Percentiles rank a stretch among this genome's conserved stretches.
Conservation (phyloP, 2,113 vertebrate genomes). For the Psilopogon haemacephalus region DNA sequence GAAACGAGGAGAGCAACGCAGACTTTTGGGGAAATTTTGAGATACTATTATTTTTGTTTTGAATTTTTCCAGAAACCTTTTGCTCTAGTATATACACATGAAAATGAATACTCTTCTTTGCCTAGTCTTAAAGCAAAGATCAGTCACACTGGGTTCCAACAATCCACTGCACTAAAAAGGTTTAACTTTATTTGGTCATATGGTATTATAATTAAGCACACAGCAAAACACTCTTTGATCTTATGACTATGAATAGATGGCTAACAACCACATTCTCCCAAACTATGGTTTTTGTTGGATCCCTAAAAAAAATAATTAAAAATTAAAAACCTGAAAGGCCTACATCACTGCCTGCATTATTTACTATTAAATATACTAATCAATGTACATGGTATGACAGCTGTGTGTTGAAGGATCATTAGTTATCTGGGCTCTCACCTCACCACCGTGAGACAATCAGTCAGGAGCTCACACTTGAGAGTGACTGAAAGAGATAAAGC, state of each 20-base stretch:
- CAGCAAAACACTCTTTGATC: background rate
- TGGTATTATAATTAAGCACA: background rate
- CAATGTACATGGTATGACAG: background rate
- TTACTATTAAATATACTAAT: background rate
- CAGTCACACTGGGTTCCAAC: background rate
- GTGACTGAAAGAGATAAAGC: background rate
- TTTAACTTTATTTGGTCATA: background rate
- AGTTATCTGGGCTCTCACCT: background rate
- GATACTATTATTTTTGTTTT: background rate
- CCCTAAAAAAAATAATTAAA: background rate
- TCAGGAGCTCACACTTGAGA: background rate
- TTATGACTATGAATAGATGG: background rate
- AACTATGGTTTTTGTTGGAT: background rate
- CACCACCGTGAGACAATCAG: background rate
- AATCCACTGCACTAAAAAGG: background rate
- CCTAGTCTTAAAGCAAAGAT: conserved; percentile 22
- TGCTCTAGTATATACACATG: background rate
- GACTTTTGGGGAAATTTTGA: background rate
- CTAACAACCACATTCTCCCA: background rate
- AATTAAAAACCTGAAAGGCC: background rate
- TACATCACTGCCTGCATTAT: background rate
- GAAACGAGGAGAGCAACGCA: background rate
- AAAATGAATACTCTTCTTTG: background rate
- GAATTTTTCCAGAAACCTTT: conserved; percentile 32
- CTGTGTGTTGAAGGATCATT: background rate